Evolutionary conservation across 2,113 vertebrate species (phyloP), one percentile per base, ranked within the genome.

Genomic region (Calyptomena viridis): DNA sequence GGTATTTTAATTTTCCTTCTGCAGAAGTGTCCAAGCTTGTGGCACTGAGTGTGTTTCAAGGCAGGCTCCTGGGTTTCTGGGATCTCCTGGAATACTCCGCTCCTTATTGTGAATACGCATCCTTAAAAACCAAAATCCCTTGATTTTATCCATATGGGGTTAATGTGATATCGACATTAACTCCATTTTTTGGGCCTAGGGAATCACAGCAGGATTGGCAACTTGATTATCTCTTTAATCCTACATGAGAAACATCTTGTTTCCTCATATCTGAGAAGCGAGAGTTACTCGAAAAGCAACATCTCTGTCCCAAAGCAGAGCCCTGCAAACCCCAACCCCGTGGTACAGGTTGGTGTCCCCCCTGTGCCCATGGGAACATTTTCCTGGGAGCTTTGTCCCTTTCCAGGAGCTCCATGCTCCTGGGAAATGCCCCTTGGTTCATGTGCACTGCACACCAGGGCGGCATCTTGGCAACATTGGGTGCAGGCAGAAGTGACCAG

Each of bases 401-500:
- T 53, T 5, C 1, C 17, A 9, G 69, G n/a, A 40, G 5, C 44
- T 22, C 49, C 5, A 19, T 20, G 23, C 2, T 5, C 8, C 3
- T 62, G 39, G 75, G 12, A 67, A 14, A 47, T 3, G 18, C 66
- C 0, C 56, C 35, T 55, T 44, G 8, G 1, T 4, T 56, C 64
- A 1, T 0, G 6, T 14, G 84, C 8, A 0, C 6, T 3, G 14
- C 63, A 2, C 8, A 0, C 5, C 1, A 0, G 9, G 30, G 24
- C 5, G 24, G 44, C 75, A 21, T 15, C 78, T 27, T 31, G 4
- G 76, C 21, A 27, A 0, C 66, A 25, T n/a, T 62, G 33, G 63
- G 10, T 46, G 12, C 68, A 50, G 35, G 18, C 27, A 37, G 12
- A 1, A 37, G 59, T 20, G 27, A 31, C 1, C 1, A 0, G 14